Conservation (phyloP, 1,140 invertebrate species). For the Bombyx mandarina region DNA sequence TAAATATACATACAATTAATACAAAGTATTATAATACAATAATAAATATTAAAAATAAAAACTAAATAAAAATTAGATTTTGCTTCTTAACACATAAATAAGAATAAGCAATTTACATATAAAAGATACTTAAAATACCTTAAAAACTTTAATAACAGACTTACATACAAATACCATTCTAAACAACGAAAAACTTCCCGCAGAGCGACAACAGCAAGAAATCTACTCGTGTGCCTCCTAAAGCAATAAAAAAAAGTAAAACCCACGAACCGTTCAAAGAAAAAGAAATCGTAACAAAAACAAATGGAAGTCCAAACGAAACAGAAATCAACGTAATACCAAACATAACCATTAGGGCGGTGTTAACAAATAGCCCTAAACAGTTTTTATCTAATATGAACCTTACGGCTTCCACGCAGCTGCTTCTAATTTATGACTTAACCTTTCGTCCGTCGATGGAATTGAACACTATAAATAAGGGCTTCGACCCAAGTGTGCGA, state of each 20-base stretch:
- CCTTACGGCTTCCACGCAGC: constrained; percentile 62
- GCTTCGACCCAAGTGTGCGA: constrained; percentile 63
- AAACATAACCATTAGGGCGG: constrained; percentile 5
- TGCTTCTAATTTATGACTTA: constrained; percentile 67
- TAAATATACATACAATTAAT: no score
- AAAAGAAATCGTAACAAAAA: neutral
- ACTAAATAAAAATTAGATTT: no score
- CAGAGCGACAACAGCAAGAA: neutral
- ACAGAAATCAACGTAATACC: neutral
- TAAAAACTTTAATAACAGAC: no score
- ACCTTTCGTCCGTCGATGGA: constrained; percentile 64
- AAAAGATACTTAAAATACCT: no score
- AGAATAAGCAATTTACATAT: no score
- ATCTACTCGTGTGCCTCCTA: neutral
- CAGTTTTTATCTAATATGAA: constrained; percentile 59
- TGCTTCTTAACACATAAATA: no score
- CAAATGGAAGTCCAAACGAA: neutral
- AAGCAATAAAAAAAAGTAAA: neutral
- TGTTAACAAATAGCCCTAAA: constrained; percentile 14
- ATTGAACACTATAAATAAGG: constrained; percentile 68
- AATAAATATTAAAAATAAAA: no score
- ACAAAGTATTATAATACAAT: no score
- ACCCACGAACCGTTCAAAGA: neutral
- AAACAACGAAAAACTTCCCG: neutral
- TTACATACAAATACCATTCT: no score